phyloP scores from a whole-genome alignment of 2,113 vertebrate genomes.

The Neodon shergylaensis region DNA sequence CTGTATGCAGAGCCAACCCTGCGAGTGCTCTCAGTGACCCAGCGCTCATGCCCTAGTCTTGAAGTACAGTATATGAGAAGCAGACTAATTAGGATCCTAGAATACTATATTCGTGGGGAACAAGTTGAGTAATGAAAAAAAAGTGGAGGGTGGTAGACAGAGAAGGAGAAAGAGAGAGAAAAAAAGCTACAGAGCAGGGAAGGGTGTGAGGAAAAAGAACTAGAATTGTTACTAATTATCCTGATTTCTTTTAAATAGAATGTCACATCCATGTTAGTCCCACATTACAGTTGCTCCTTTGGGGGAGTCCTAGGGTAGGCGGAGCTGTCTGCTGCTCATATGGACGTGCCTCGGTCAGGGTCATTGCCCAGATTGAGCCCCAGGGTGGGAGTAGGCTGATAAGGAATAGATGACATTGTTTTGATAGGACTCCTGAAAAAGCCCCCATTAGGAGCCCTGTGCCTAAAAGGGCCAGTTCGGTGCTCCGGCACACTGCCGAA shows the following conservation, averaged over 20 bases:
- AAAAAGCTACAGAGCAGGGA: constrained; percentile 62
- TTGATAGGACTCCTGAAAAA: constrained; percentile 99
- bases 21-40: constrained; percentile 75
- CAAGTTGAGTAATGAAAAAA: constrained; percentile 78
- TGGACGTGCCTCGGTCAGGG: constrained; percentile 99
- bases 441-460: constrained; percentile 98
- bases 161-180: constrained; percentile 61
- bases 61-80: constrained; percentile 85
- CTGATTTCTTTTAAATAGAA: constrained; percentile 76
- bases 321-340: constrained; percentile 88
- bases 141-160: constrained; percentile 67
- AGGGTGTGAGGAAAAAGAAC: constrained; percentile 79
- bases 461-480: constrained; percentile 98
- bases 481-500: constrained; percentile 96
- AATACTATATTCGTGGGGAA: constrained; percentile 68
- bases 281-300: constrained; percentile 88
- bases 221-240: constrained; percentile 86
- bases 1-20: constrained; percentile 83
- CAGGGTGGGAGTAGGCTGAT: constrained; percentile 97
- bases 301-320: constrained; percentile 87
- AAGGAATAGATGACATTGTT: constrained; percentile 99
- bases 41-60: constrained; percentile 80
- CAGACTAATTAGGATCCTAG: constrained; percentile 82
- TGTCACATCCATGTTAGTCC: constrained; percentile 92
- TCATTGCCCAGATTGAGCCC: constrained; percentile 98